A percentile compares a stretch with the other conserved stretches of the same genome.
These are phyloP conservation scores for Cephus cinctus DNA, from an alignment of 1,140 invertebrate genomes.

Conservation along the genomic window DNA sequence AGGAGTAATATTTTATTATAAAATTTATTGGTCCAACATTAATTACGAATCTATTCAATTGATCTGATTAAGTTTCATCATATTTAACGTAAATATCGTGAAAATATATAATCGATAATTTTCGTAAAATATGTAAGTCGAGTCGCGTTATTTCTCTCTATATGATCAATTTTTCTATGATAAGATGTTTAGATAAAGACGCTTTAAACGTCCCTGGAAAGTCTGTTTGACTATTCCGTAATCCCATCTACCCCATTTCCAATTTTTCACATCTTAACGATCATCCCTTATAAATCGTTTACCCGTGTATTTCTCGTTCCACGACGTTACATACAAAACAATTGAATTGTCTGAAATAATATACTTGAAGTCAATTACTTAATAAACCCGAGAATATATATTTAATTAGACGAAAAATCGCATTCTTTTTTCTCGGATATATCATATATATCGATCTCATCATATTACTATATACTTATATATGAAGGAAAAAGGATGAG, in stretches of 20 bases:
- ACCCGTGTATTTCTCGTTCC: too few species aligned
- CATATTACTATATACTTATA: neutral
- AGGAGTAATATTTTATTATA: too few species aligned
- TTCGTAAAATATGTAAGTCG: too few species aligned
- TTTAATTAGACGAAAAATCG: constrained; percentile 30
- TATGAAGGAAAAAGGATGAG: too few species aligned
- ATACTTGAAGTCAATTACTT: constrained; percentile 55
- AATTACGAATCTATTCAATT: neutral
- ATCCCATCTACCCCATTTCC: constrained; percentile 17
- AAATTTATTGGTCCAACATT: neutral
- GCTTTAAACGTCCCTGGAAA: constrained; percentile 30
- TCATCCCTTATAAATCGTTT: too few species aligned
- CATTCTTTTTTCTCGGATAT: constrained; percentile 14
- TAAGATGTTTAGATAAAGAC: constrained; percentile 35
- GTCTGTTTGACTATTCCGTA: too few species aligned
- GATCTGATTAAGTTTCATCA: constrained; percentile 4
- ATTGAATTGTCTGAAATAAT: constrained; percentile 38
- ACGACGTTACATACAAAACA: too few species aligned
- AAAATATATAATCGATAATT: neutral
- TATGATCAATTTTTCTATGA: constrained; percentile 35
- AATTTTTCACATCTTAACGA: too few species aligned
- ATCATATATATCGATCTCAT: neutral
- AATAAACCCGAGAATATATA: constrained; percentile 40
- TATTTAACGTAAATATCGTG: neutral
- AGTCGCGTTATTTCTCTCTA: constrained; percentile 39